Evolutionary conservation across 2,113 vertebrate species (phyloP).

Genomic region (Macroglossus sobrinus): DNA sequence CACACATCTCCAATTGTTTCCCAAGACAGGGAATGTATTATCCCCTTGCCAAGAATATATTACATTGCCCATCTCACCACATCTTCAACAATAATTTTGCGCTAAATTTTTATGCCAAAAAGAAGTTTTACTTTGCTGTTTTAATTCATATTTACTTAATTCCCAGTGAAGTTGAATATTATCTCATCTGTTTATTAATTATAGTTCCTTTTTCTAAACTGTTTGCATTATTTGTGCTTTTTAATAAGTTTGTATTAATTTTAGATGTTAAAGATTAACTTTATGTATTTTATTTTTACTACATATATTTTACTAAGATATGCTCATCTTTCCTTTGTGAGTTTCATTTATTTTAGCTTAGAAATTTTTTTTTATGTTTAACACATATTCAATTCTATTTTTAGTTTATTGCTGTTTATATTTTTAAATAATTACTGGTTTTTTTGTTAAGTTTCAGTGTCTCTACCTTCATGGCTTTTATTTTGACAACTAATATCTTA

Average conservation of each 20-base stretch:
- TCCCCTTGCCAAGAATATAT: neutral
- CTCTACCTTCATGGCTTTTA: neutral
- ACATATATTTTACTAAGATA: neutral
- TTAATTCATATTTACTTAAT: neutral
- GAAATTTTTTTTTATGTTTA: neutral
- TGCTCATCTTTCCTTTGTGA: neutral
- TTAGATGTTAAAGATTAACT: neutral
- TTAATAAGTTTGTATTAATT: neutral
- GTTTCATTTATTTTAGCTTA: neutral
- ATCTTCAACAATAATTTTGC: neutral
- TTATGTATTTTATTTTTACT: neutral
- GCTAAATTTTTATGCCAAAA: neutral
- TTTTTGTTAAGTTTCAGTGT: conserved; percentile 8
- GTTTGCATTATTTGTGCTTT: neutral
- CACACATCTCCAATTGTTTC: neutral
- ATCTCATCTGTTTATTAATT: neutral
- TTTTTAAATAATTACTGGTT: conserved; percentile 28
- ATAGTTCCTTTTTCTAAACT: neutral
- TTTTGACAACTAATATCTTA: conserved; percentile 44
- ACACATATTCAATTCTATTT: neutral
- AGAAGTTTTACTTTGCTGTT: neutral
- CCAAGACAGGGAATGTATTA: neutral
- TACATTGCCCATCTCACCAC: neutral
- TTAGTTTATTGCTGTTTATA: neutral
- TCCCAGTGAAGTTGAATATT: neutral